These are phyloP conservation scores for Priocnemis perturbator DNA, from an alignment of 2,888 invertebrate genomes.

Conservation along the genomic window DNA sequence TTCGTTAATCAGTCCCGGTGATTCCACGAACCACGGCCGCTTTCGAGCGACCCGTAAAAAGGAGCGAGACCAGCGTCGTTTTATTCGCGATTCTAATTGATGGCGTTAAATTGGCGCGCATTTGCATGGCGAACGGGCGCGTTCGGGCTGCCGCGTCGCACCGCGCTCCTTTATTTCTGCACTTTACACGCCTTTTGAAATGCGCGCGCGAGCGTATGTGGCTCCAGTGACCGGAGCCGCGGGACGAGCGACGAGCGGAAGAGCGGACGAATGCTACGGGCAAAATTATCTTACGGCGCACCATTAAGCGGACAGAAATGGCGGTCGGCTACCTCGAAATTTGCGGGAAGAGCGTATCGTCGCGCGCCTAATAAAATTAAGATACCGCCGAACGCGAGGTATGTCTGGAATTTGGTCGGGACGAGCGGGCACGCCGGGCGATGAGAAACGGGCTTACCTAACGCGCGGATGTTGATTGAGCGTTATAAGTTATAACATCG, in stretches of 20 bases:
- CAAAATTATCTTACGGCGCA: slow-evolving; percentile 24
- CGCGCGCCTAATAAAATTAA: slow-evolving; percentile 19
- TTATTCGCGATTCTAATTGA: slow-evolving; percentile 49
- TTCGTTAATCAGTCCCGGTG: slow-evolving; percentile 17
- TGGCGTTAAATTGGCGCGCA: slow-evolving; percentile 46
- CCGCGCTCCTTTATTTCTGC: slow-evolving; percentile 27
- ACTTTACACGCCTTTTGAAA: slow-evolving; percentile 8
- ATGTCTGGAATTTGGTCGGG: too few relatives aligned
- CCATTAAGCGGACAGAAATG: slow-evolving; percentile 21
- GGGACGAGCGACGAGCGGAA: background rate
- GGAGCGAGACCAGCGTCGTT: slow-evolving; percentile 18
- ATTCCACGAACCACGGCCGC: background rate
- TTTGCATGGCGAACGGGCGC: slow-evolving; percentile 39
- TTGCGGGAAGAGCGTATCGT: slow-evolving; percentile 20
- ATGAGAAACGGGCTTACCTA: too few relatives aligned
- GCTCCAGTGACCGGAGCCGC: slow-evolving; percentile 1
- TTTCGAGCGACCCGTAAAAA: background rate
- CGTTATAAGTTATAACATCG: too few relatives aligned
- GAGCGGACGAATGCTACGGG: slow-evolving; percentile 11
- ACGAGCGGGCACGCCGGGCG: too few relatives aligned
- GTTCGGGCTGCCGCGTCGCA: slow-evolving; percentile 17
- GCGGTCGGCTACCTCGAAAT: background rate
- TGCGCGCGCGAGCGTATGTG: slow-evolving; percentile 17
- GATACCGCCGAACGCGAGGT: background rate
- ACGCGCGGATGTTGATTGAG: too few relatives aligned